Evolutionary conservation across 2,113 vertebrate genomes (phyloP).

Genomic region (Gnathonemus longibarbis): DNA sequence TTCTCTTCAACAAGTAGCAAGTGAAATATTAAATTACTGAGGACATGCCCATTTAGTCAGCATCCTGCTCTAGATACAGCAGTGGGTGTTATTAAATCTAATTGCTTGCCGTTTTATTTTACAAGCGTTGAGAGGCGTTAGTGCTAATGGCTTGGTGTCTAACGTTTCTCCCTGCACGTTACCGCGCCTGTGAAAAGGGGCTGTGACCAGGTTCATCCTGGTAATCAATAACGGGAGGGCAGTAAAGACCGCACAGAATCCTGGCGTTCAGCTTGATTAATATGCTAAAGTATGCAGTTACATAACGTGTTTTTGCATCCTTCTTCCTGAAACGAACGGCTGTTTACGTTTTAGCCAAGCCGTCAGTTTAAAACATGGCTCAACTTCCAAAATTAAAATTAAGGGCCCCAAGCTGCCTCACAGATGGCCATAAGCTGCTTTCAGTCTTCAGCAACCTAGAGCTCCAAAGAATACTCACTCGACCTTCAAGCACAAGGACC

Average conservation of each 20-base stretch:
- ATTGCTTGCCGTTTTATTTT: not conserved
- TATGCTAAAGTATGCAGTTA: not conserved
- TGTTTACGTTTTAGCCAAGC: not conserved
- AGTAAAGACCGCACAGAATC: not conserved
- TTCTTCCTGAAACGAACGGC: not conserved
- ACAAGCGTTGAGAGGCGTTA: not conserved
- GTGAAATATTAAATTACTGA: not conserved
- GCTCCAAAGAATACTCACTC: not conserved
- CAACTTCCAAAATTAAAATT: not conserved
- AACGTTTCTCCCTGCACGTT: not conserved
- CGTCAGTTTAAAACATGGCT: not conserved
- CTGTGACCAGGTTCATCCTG: not conserved
- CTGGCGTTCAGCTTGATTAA: not conserved
- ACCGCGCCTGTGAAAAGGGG: not conserved
- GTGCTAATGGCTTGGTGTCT: not conserved
- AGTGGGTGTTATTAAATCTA: conserved; percentile 2
- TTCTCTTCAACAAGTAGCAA: not conserved
- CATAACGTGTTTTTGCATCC: not conserved
- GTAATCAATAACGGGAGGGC: not conserved
- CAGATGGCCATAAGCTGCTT: not conserved
- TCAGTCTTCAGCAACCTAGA: not conserved
- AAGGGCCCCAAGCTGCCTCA: not conserved
- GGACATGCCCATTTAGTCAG: not conserved
- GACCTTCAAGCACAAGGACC: not conserved
- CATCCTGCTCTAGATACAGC: not conserved